phyloP scores from a whole-genome alignment of 2,888 invertebrate species.

The Xylocampa areola region DNA sequence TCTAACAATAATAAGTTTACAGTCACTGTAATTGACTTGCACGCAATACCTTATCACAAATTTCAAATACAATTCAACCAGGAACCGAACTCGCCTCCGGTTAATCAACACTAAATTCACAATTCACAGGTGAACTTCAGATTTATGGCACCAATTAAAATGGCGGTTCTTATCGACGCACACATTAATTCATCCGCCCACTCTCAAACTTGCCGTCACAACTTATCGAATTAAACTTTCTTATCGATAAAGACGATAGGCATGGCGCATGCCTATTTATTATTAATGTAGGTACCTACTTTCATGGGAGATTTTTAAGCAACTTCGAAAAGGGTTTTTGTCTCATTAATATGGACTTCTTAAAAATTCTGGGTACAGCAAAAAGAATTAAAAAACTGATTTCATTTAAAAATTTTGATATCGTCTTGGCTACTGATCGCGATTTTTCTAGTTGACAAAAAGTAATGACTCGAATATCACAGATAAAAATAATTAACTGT shows the following conservation, averaged over 20 bases:
- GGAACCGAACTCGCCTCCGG: conserved; percentile 18
- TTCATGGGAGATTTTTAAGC: conserved; percentile 17
- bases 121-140: conserved; percentile 55
- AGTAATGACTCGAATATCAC: too few relatives aligned
- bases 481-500: too few relatives aligned
- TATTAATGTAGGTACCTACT: conserved; percentile 5
- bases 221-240: conserved; percentile 60
- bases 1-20: conserved; percentile 6
- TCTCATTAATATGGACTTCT: conserved; percentile 3
- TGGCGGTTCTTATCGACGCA: conserved; percentile 52
- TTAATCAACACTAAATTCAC: conserved; percentile 55
- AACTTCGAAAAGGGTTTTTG: conserved; percentile 3
- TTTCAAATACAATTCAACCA: conserved; percentile 27
- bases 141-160: conserved; percentile 60
- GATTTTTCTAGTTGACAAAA: too few relatives aligned
- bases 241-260: conserved; percentile 41
- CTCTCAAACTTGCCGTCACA: conserved; percentile 35
- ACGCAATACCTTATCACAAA: conserved; percentile 28
- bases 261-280: conserved; percentile 32
- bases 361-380: conserved; percentile 1
- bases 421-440: too few relatives aligned
- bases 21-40: conserved; percentile 14
- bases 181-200: conserved; percentile 52
- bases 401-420: too few relatives aligned
- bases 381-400: background rate